Evolutionary conservation across 1,140 invertebrate species (phyloP).

Genomic region (Metopolophium dirhodum): DNA sequence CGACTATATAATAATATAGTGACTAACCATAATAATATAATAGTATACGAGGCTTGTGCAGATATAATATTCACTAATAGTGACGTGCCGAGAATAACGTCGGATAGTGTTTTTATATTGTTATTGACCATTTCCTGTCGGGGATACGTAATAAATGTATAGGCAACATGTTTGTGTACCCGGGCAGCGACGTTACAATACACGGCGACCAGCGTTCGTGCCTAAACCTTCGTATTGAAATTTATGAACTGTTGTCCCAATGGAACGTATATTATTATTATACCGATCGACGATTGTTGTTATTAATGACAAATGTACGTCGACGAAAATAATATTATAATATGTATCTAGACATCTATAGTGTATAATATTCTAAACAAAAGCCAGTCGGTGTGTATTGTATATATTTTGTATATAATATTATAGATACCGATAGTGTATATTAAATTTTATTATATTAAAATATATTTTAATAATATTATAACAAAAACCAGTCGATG

Average conservation of each 20-base stretch:
- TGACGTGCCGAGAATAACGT: conserved; percentile 35
- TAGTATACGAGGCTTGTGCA: not conserved
- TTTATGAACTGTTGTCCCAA: not conserved
- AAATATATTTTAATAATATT: no score
- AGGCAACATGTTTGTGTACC: not conserved
- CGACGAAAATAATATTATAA: not conserved
- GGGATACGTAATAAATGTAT: not conserved
- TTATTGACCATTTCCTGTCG: conserved; percentile 47
- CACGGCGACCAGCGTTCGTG: not conserved
- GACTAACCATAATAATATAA: not conserved
- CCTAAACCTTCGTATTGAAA: not conserved
- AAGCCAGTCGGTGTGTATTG: no score
- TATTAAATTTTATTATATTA: no score
- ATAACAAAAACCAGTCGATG: no score
- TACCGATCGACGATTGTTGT: not conserved
- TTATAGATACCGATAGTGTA: not conserved
- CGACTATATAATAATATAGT: not conserved
- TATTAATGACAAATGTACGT: not conserved
- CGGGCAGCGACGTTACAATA: not conserved
- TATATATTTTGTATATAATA: no score
- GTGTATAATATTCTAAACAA: no score
- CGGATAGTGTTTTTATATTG: conserved; percentile 4
- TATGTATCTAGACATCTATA: no score
- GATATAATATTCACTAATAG: conserved; percentile 34
- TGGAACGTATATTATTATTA: not conserved